A percentile compares a stretch with the other conserved stretches of the same genome.
Evolutionary conservation across 1,140 invertebrate species (phyloP).

Genomic region (Bombus huntii): DNA sequence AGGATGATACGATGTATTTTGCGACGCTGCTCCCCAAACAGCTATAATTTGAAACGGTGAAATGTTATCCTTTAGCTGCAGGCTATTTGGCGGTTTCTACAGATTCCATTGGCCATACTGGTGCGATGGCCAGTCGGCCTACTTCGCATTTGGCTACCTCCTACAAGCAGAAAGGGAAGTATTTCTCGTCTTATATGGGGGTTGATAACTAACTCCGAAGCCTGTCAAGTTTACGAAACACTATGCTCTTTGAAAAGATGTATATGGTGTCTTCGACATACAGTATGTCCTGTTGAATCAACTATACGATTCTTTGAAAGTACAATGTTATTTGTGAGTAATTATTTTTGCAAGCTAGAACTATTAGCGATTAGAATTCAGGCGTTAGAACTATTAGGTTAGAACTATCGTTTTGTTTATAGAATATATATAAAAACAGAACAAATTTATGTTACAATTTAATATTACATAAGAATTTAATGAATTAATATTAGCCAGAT

Average conservation of each 20-base stretch:
- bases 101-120: slow-evolving; percentile 60
- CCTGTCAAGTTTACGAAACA: slow-evolving; percentile 71
- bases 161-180: slow-evolving; percentile 52
- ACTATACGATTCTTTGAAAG: no score
- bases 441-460: no score
- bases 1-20: slow-evolving; percentile 2
- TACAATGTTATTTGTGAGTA: no score
- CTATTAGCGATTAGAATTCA: no score
- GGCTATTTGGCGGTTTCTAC: slow-evolving; percentile 61
- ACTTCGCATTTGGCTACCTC: slow-evolving; percentile 78
- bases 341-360: no score
- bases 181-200: slow-evolving; percentile 40
- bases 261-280: no score
- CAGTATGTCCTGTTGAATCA: no score
- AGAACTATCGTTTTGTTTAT: no score
- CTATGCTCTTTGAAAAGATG: neutral
- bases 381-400: no score
- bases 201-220: slow-evolving; percentile 61
- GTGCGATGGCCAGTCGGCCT: slow-evolving; percentile 66
- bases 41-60: slow-evolving; percentile 41
- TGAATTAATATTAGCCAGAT: no score
- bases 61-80: slow-evolving; percentile 41
- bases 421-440: no score
- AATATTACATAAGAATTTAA: no score
- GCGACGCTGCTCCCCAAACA: neutral